These are phyloP conservation scores for Drosophila monieri DNA, from an alignment of 2,888 invertebrate genomes.

Conservation along the genomic window DNA sequence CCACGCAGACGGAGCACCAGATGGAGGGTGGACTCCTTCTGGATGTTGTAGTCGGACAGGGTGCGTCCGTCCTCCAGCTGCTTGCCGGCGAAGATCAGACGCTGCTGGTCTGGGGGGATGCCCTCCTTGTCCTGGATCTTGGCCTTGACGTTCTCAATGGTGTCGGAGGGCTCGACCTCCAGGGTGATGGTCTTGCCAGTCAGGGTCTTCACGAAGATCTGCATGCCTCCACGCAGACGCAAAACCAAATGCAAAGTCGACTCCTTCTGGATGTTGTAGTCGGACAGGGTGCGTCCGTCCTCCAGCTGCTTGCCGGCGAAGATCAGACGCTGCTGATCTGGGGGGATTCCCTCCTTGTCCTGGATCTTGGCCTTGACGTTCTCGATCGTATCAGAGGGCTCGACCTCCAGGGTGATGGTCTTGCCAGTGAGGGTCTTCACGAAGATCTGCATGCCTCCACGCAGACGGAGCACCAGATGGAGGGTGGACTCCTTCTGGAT, in stretches of 20 bases:
- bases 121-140: constrained; percentile 45
- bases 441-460: constrained; percentile 37
- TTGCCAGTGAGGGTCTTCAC: constrained; percentile 41
- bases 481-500: constrained; percentile 18
- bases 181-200: constrained; percentile 42
- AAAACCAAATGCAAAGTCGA: constrained; percentile 7
- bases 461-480: constrained; percentile 19
- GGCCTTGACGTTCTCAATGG: constrained; percentile 37
- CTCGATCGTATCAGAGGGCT: constrained; percentile 36
- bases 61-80: constrained; percentile 25
- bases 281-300: constrained; percentile 26
- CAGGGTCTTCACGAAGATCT: constrained; percentile 22
- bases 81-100: constrained; percentile 25
- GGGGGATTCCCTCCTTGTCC: constrained; percentile 42
- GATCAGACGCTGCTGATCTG: constrained; percentile 39
- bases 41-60: constrained; percentile 27
- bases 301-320: constrained; percentile 26
- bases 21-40: constrained; percentile 13
- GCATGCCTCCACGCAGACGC: constrained; percentile 22
- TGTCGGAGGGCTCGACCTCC: constrained; percentile 36
- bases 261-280: constrained; percentile 28
- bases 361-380: constrained; percentile 41
- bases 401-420: constrained; percentile 38
- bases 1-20: constrained; percentile 22
- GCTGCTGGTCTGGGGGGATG: constrained; percentile 42